These are phyloP conservation scores for Tetramorium parvispinum DNA, from an alignment of 1,140 invertebrate species.

Conservation along the genomic window DNA sequence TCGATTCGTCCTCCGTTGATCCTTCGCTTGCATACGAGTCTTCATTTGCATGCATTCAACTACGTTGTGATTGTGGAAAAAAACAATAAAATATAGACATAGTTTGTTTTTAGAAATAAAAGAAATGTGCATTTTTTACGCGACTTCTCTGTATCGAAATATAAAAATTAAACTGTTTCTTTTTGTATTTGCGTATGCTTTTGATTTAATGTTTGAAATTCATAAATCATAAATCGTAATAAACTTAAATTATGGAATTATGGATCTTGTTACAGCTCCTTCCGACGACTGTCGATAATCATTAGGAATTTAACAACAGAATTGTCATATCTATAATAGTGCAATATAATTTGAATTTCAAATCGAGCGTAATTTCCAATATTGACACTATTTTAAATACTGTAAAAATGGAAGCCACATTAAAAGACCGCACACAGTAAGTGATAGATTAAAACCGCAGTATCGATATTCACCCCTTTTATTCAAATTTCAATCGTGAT, in stretches of 20 bases:
- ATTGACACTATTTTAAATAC: conserved; percentile 46
- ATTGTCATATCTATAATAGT: conserved; percentile 19
- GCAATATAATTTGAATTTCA: conserved; percentile 39
- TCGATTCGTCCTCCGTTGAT: conserved; percentile 28
- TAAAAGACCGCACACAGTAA: conserved; percentile 17
- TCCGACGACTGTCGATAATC: background rate
- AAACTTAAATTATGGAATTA: conserved; percentile 14
- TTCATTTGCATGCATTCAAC: conserved; percentile 42
- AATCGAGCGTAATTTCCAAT: conserved; percentile 36
- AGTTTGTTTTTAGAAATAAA: conserved; percentile 9
- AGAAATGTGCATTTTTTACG: background rate
- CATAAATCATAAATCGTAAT: background rate
- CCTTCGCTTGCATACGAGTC: background rate
- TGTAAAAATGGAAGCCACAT: conserved; percentile 7
- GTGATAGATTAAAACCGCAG: conserved; percentile 30
- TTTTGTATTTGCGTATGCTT: background rate
- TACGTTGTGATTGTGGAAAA: background rate
- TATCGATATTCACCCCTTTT: conserved; percentile 12
- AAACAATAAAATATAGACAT: conserved; percentile 1
- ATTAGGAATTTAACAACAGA: conserved; percentile 1
- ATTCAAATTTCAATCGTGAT: conserved; percentile 18
- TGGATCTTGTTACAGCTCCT: background rate
- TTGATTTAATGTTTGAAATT: background rate
- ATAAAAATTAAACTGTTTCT: background rate
- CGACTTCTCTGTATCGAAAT: background rate